phyloP scores from a whole-genome alignment of 2,888 invertebrate species.

The Ichneumoninae sp. region DNA sequence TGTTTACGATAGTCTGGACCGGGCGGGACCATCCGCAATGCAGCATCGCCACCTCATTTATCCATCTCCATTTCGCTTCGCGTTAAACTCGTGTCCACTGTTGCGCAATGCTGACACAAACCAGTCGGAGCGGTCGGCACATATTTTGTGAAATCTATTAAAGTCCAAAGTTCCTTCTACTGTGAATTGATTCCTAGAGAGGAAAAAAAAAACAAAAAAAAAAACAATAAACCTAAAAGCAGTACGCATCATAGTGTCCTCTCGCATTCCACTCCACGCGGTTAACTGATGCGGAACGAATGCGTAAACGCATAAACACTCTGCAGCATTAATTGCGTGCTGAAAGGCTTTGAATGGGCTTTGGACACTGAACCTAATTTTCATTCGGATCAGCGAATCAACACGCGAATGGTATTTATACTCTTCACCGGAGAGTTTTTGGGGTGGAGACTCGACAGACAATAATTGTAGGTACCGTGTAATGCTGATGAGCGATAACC shows the following conservation, averaged over 20 bases:
- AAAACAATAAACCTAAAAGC: neutral
- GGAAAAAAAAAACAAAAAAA: too few relatives aligned
- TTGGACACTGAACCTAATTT: neutral
- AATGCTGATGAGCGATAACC: slow-evolving; percentile 2
- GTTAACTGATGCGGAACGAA: neutral
- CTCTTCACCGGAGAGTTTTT: slow-evolving; percentile 2
- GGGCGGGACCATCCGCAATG: slow-evolving; percentile 4
- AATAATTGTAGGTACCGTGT: neutral
- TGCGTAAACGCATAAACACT: neutral
- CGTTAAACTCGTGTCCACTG: neutral
- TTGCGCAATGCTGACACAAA: neutral
- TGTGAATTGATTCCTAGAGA: neutral
- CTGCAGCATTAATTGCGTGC: neutral
- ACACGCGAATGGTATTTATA: slow-evolving; percentile 13
- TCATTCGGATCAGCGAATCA: slow-evolving; percentile 19
- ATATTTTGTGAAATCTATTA: neutral
- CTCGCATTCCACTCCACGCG: neutral
- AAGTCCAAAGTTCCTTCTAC: neutral
- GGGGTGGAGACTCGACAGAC: neutral
- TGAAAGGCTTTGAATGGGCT: slow-evolving; percentile 35
- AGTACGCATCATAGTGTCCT: neutral
- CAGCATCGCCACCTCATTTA: slow-evolving; percentile 1
- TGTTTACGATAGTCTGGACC: slow-evolving; percentile 1
- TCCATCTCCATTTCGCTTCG: slow-evolving; percentile 5
- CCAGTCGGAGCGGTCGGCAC: neutral